Evolutionary conservation across 1,140 invertebrate species (phyloP).

Genomic region (Olivierus martensii): DNA sequence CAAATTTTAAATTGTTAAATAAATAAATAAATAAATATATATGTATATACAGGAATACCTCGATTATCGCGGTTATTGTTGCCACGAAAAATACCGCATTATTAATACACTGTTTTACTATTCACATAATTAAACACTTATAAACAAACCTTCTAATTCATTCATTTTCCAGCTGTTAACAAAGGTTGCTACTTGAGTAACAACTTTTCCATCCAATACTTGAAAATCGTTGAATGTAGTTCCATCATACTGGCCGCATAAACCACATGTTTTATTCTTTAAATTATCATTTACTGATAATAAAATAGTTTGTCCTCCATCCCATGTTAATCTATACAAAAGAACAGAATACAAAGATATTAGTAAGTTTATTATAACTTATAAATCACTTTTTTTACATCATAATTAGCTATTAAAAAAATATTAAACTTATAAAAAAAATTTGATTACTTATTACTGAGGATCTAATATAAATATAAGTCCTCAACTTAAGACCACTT

Average conservation of each 20-base stretch:
- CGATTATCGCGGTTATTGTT: no score
- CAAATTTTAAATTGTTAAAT: no score
- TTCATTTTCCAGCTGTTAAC: conserved; percentile 50
- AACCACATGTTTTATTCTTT: conserved; percentile 61
- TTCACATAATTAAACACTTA: not conserved
- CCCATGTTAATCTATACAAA: conserved; percentile 50
- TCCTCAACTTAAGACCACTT: no score
- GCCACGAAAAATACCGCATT: no score
- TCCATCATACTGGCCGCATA: conserved; percentile 65
- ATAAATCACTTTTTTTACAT: no score
- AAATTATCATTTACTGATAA: conserved; percentile 28
- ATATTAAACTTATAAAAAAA: no score
- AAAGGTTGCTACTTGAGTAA: conserved; percentile 36
- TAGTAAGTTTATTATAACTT: not conserved
- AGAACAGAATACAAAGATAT: not conserved
- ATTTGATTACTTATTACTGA: no score
- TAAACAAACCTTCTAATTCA: conserved; percentile 43
- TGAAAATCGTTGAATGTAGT: conserved; percentile 50
- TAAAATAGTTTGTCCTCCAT: conserved; percentile 26
- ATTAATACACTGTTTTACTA: no score
- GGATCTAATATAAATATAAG: no score
- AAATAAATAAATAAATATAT: no score
- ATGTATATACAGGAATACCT: no score
- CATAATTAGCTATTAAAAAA: no score
- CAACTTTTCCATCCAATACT: conserved; percentile 37